These are phyloP conservation scores for Erpetoichthys calabaricus DNA, from an alignment of 2,797 vertebrate genomes.

Conservation along the genomic window DNA sequence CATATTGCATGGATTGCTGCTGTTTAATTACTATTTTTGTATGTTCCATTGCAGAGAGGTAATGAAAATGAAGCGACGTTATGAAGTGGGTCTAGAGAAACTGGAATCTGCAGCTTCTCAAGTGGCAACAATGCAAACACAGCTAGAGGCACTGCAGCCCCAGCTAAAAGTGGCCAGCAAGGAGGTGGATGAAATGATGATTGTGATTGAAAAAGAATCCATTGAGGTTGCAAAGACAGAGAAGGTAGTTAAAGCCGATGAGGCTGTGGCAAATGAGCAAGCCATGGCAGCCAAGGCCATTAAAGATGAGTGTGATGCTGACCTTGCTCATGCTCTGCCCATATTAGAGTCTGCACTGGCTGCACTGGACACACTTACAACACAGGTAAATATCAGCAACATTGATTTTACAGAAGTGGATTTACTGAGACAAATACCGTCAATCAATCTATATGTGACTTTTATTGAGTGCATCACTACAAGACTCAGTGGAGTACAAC, in stretches of 20 bases:
- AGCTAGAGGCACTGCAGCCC: slow-evolving; percentile 75
- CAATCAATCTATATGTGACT: no score
- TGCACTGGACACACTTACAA: slow-evolving; percentile 70
- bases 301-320: slow-evolving; percentile 80
- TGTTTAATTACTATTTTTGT: not conserved
- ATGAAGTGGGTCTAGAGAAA: slow-evolving; percentile 76
- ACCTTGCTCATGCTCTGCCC: slow-evolving; percentile 69
- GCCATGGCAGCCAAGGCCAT: slow-evolving; percentile 78
- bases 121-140: slow-evolving; percentile 66
- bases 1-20: not conserved
- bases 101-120: slow-evolving; percentile 68
- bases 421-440: not conserved
- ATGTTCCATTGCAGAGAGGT: slow-evolving; percentile 51
- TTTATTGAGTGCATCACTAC: no score
- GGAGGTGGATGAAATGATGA: slow-evolving; percentile 75
- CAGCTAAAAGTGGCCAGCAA: slow-evolving; percentile 64
- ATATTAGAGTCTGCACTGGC: slow-evolving; percentile 64
- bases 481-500: no score
- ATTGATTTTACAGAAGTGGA: not conserved
- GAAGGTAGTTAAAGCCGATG: slow-evolving; percentile 70
- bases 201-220: slow-evolving; percentile 66
- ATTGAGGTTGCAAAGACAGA: slow-evolving; percentile 72
- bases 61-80: slow-evolving; percentile 67
- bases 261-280: slow-evolving; percentile 66
- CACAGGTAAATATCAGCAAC: slow-evolving; percentile 42